Base-by-base conservation (phyloP, 2,113 vertebrate genomes). In the Centrocercus urophasianus region DNA sequence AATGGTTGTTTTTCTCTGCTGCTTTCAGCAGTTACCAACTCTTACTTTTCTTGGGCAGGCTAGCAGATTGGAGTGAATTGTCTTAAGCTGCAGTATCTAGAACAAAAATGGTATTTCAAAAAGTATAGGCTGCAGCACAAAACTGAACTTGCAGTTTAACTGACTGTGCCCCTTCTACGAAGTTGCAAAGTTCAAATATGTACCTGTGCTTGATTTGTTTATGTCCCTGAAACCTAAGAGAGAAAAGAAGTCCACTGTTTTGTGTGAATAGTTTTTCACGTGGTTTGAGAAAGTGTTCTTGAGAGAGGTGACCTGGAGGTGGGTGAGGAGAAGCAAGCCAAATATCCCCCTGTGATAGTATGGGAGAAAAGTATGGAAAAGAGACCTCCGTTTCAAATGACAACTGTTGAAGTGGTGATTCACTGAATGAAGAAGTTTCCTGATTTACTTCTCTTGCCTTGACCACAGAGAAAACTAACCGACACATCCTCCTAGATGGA, bases 121-220 rank as follows among this genome's bases (percentile, higher is more conserved):
- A 91, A 84, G 34, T 8, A n/a, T 40, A 60, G 43, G 16, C 38
- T 86, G 30, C 38, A 42, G 11, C 59, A 63, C n/a, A 38, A 59
- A 90, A 60, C 21, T 59, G 38, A 71, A 13, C 32, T 83, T 73
- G 42, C 32, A 8, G 18, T 50, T 86, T 42, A 25, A 54, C 24
- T 69, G 47, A 8, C 10, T 78, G 0, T 1, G 0, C 14, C 43
- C 76, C 50, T 50, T 78, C 24, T 72, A 6, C 50, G 42, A 70
- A 52, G 20, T 36, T 24, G 19, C 1, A 1, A 36, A 36, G 36
- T 17, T 85, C 32, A 75, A 87, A 57, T 65, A 60, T 0, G 3
- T 81, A 28, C 16, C 38, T 8, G 4, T 48, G 10, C 25, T 72
- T 75, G 5, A 2, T 59, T 71, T 86, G 12, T 50, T 91, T 69